These are phyloP conservation scores for Stenodera caucasica DNA, from an alignment of 2,888 invertebrate species.

Conservation along the genomic window DNA sequence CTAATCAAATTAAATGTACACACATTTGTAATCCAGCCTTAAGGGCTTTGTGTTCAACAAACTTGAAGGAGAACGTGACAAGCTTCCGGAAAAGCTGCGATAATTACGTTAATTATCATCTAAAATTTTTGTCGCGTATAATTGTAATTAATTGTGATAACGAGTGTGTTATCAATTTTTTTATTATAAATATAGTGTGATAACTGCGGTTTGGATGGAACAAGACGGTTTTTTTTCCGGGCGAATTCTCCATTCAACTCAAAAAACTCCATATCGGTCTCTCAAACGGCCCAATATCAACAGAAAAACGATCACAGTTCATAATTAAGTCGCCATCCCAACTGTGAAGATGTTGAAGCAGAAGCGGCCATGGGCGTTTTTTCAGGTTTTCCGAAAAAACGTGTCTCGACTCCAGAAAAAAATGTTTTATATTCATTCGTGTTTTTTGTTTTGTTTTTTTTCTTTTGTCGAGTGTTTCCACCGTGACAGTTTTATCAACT, in stretches of 20 bases:
- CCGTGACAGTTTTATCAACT: neutral
- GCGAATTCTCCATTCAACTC: neutral
- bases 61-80: slow-evolving; percentile 8
- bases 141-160: neutral
- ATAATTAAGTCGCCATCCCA: too few species aligned
- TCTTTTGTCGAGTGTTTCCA: neutral
- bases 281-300: too few species aligned
- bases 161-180: neutral
- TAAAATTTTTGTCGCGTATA: neutral
- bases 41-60: slow-evolving; percentile 1
- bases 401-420: neutral
- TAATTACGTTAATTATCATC: slow-evolving; percentile 5
- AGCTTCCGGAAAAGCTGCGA: neutral
- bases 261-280: too few species aligned
- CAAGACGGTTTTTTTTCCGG: neutral
- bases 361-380: too few species aligned
- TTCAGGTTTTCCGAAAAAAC: too few species aligned
- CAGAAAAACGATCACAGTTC: too few species aligned
- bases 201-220: neutral
- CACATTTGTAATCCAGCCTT: neutral
- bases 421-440: neutral
- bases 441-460: neutral
- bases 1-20: neutral
- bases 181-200: neutral
- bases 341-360: too few species aligned